Conservation (phyloP, 2,888 invertebrate genomes). For the Macroteleia sp. region DNA sequence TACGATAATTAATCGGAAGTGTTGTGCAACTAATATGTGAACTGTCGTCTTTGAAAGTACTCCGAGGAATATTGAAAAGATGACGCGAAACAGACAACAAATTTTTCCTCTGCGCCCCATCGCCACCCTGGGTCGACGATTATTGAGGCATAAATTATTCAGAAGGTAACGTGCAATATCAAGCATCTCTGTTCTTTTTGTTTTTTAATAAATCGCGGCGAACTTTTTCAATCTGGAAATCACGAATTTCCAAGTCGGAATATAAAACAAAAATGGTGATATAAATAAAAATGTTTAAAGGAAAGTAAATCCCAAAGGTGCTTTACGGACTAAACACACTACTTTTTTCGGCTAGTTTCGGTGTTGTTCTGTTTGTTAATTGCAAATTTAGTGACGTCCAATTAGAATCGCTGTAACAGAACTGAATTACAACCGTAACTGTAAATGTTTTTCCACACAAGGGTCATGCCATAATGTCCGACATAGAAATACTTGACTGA, state of each 20-base stretch:
- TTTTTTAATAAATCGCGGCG: conserved; percentile 29
- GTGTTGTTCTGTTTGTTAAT: too few species aligned
- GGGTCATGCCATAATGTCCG: conserved; percentile 15
- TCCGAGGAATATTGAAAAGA: conserved; percentile 59
- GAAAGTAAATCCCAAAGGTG: too few species aligned
- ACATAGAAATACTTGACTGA: conserved; percentile 26
- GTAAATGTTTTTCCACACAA: conserved; percentile 31
- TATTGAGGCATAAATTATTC: conserved; percentile 85
- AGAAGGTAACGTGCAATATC: conserved; percentile 83
- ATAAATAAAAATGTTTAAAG: not conserved
- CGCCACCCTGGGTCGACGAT: conserved; percentile 85
- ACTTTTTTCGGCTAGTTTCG: too few species aligned
- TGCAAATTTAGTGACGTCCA: too few species aligned
- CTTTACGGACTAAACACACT: too few species aligned
- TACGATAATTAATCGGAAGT: conserved; percentile 34
- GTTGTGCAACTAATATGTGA: conserved; percentile 31
- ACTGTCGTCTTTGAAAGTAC: conserved; percentile 9
- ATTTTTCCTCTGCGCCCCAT: conserved; percentile 85
- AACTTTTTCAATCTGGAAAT: conserved; percentile 29
- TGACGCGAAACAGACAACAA: conserved; percentile 84
- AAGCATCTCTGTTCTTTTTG: conserved; percentile 12
- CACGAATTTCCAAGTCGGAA: not conserved
- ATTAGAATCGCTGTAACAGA: not conserved
- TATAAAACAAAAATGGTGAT: not conserved
- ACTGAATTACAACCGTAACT: conserved; percentile 33